A percentile compares a stretch with the other conserved stretches of the same genome.
These are phyloP conservation scores for Gobio gobio DNA, from an alignment of 2,113 vertebrate genomes.

Conservation along the genomic window DNA sequence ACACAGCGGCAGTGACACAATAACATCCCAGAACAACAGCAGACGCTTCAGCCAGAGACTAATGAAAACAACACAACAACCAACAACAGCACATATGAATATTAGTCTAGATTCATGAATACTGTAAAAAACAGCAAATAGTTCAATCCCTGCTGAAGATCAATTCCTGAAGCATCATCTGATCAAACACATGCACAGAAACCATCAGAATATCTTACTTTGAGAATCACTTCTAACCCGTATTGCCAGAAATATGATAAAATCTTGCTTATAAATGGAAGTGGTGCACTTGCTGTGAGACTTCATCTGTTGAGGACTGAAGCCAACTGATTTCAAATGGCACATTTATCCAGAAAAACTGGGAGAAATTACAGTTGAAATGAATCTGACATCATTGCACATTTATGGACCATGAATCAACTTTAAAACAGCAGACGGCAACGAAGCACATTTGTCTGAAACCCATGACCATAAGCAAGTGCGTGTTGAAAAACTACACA, in stretches of 20 bases:
- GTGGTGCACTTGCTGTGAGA: constrained; percentile 76
- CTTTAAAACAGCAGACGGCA: constrained; percentile 35
- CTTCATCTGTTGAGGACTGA: constrained; percentile 76
- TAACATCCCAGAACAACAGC: neutral
- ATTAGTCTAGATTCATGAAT: neutral
- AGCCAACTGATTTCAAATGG: constrained; percentile 76
- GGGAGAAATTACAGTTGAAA: constrained; percentile 69
- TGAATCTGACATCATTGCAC: constrained; percentile 68
- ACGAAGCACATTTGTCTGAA: constrained; percentile 40
- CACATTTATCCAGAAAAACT: constrained; percentile 72
- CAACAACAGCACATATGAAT: neutral
- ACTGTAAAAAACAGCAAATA: neutral
- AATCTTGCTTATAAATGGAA: constrained; percentile 74
- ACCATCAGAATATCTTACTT: constrained; percentile 18
- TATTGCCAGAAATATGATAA: constrained; percentile 57
- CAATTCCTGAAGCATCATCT: neutral
- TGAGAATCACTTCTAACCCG: constrained; percentile 56
- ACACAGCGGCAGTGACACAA: neutral
- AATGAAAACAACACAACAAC: neutral
- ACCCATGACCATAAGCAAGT: neutral
- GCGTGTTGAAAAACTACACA: neutral
- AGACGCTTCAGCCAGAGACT: neutral
- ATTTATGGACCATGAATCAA: constrained; percentile 45
- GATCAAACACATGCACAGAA: constrained; percentile 1
- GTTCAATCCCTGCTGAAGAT: neutral